Evolutionary conservation across 2,888 invertebrate genomes (phyloP).

Genomic region (Sclerodermus sp.): DNA sequence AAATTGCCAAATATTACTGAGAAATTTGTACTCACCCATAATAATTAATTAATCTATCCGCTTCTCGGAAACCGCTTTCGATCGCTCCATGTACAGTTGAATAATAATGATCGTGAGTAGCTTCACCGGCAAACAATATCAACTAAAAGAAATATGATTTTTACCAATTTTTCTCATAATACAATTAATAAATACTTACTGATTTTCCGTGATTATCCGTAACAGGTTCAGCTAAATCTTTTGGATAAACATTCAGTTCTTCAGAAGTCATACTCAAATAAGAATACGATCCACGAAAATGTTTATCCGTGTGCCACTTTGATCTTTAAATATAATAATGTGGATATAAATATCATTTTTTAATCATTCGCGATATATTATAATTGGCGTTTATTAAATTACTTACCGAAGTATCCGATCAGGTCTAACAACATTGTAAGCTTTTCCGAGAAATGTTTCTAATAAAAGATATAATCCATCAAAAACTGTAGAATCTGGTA

Average conservation of each 20-base stretch:
- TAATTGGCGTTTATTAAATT: conserved; percentile 10
- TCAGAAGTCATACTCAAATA: conserved; percentile 63
- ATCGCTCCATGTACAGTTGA: conserved; percentile 74
- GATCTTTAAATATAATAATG: conserved; percentile 52
- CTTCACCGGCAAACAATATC: conserved; percentile 71
- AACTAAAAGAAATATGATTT: conserved; percentile 45
- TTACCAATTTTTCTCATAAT: background rate
- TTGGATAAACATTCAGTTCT: conserved; percentile 58
- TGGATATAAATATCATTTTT: background rate
- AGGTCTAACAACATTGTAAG: conserved; percentile 61
- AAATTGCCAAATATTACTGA: background rate
- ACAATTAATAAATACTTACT: conserved; percentile 26
- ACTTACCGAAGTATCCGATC: conserved; percentile 61
- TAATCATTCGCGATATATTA: conserved; percentile 1
- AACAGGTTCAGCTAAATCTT: conserved; percentile 65
- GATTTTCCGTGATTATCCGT: conserved; percentile 56
- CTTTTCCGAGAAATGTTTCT: conserved; percentile 60
- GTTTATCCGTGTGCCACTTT: conserved; percentile 70
- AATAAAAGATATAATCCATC: conserved; percentile 61
- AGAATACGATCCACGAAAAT: conserved; percentile 73
- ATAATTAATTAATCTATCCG: conserved; percentile 61
- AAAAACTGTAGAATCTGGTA: conserved; percentile 62
- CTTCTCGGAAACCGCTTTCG: conserved; percentile 75
- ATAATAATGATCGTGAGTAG: conserved; percentile 67
- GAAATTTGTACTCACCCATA: conserved; percentile 37